phyloP scores from a whole-genome alignment of 2,113 vertebrate species.

The Struthidea cinerea region DNA sequence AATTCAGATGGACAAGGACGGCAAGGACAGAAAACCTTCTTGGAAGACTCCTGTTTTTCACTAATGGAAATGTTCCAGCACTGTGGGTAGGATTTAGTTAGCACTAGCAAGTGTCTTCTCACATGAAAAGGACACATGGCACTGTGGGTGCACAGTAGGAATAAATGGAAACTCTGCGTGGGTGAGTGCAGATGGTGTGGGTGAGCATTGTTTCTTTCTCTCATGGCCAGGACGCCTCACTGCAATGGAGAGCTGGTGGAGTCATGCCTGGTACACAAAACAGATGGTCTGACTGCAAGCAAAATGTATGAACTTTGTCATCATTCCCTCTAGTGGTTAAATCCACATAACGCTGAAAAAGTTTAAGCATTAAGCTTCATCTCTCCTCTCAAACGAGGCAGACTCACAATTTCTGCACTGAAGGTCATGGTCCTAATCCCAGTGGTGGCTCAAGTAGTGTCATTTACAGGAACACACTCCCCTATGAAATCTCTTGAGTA shows the following conservation, averaged over 20 bases:
- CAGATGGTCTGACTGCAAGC: neutral
- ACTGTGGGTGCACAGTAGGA: fast-evolving
- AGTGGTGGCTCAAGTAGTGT: neutral
- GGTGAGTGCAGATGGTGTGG: neutral
- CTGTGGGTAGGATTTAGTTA: neutral
- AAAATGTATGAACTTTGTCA: neutral
- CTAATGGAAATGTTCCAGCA: neutral
- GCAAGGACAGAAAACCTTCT: neutral
- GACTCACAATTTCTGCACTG: neutral
- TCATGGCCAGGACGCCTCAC: neutral
- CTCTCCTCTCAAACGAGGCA: neutral
- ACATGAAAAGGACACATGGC: neutral
- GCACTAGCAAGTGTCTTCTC: neutral
- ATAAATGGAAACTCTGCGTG: neutral
- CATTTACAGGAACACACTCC: neutral
- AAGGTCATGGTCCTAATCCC: neutral
- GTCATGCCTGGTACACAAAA: neutral
- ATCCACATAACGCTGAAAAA: neutral
- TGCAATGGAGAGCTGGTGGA: neutral
- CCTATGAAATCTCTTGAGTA: neutral
- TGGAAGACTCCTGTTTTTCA: neutral
- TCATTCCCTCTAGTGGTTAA: conserved; percentile 36
- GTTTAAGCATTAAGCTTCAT: neutral
- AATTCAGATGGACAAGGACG: neutral
- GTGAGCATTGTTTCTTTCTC: neutral